Conservation (phyloP, 2,888 invertebrate species). For the Sturmia bella region DNA sequence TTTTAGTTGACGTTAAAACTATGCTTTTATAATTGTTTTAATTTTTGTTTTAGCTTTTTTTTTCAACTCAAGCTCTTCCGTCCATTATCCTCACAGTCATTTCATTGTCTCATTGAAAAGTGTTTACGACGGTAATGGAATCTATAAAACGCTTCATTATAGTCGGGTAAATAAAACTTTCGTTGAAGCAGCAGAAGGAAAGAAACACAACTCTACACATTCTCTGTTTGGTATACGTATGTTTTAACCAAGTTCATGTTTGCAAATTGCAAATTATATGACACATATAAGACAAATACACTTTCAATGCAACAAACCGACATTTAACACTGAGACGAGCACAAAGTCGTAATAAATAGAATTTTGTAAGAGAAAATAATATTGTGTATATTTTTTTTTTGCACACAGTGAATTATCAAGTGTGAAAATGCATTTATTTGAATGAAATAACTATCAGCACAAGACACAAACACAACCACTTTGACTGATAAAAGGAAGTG, state of each 20-base stretch:
- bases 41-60: too few relatives aligned
- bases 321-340: not conserved
- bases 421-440: constrained; percentile 53
- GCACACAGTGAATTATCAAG: constrained; percentile 3
- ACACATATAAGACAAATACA: constrained; percentile 24
- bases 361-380: constrained; percentile 1
- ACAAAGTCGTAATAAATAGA: constrained; percentile 15
- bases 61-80: too few relatives aligned
- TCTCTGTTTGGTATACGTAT: constrained; percentile 18
- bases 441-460: constrained; percentile 20
- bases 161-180: constrained; percentile 8
- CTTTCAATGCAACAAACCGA: not conserved
- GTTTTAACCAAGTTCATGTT: constrained; percentile 57
- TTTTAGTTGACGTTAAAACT: not conserved
- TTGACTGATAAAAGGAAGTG: not conserved
- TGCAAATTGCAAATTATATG: constrained; percentile 54
- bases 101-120: constrained; percentile 50
- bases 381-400: constrained; percentile 7
- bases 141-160: constrained; percentile 46
- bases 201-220: not conserved
- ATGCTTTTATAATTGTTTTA: constrained; percentile 18
- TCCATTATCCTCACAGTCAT: constrained; percentile 16
- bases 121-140: constrained; percentile 49
- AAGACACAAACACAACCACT: not conserved
- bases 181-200: not conserved